Evolutionary conservation across 2,113 vertebrate species (phyloP), one percentile per base, ranked within the genome.

Genomic region (Puma concolor): DNA sequence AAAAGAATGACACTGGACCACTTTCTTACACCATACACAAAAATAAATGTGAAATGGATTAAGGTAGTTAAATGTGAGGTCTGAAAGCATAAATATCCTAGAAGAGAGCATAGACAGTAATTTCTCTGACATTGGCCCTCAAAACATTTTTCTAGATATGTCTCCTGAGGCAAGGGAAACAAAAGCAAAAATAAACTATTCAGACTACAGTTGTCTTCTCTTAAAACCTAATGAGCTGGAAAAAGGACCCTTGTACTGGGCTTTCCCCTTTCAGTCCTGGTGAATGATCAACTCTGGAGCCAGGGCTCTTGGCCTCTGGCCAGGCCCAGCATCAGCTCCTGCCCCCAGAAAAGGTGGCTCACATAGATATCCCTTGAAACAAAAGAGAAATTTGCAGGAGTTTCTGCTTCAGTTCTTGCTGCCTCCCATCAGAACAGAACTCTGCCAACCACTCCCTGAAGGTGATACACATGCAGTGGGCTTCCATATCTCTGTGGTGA

Each of bases 371-470:
- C 36, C 99, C 99, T 13, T 98, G 98, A 64, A 99, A 99, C 1
- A 98, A 99, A 63, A 99, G 97, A 4, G 99, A 99, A 1, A 98
- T 96, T 63, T 98, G 79, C 29, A 99, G 92, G 92, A 99, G 99
- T 63, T 99, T 94, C 27, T 95, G 98, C 27, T 99, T 99, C 86
- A 99, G 77, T 1, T 98, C 97, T 38, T 98, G 98, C 0, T 99
- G 98, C 80, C 95, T 95, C 0, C 99, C 99, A 3, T 99, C 99
- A 0, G 97, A 54, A 0, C 98, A 94, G 82, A 99, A 99, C 96
- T 99, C 99, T 0, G 97, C 97, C 0, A 99, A 99, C 33, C 99
- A 99, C 98, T 99, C 99, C 94, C 99, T 98, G 98, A 99, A 99
- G 0, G 99, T 99, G 97, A 98, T 91, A 16, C 99, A 99, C 81